Evolutionary conservation across 2,113 vertebrate species (phyloP), one percentile per base, ranked within the genome.

Genomic region (Dicaeum eximium): DNA sequence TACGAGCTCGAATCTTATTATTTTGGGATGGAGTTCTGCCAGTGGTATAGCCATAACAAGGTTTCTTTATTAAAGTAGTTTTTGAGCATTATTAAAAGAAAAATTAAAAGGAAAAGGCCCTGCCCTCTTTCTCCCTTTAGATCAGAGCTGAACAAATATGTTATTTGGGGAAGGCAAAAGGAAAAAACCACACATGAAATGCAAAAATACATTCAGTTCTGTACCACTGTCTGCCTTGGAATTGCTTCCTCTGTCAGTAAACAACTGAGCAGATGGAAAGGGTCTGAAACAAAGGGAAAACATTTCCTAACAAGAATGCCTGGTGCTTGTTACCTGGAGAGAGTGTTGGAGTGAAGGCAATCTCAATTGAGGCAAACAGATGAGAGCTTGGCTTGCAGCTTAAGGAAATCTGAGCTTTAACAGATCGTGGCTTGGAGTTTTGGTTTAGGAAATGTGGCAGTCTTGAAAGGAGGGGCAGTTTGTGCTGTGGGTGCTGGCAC

Each of bases 251-350:
- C 60, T 86, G 42, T 80, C 61, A 60, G 25, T 51, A 90, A 86
- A 83, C 47, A 83, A 7, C 51, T 38, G 82, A 92, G 58, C 56
- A 94, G 87, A 91, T 90, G 92, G 91, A 45, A 81, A 91, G 74
- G 60, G 40, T 62, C 64, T 92, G 80, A 80, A 90, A 71, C 58
- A 66, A 88, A 88, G 17, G 42, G 48, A 42, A 58, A 93, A 70
- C 31, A 37, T 61, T 21, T 6, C 57, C 45, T 44, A 44, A 60
- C 42, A 73, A 14, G 88, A 78, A 23, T 21, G 14, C 28, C 37
- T 48, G 80, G 40, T 40, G 48, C 40, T 27, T 79, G n/a, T 64
- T 85, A 53, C 27, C 70, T 54, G 48, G 30, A 42, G 35, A 57
- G 35, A 45, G 47, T 4, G 64, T 38, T 73, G 25, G 25, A 42